phyloP scores from a whole-genome alignment of 2,888 invertebrate species.

The Stramonita haemastoma region DNA sequence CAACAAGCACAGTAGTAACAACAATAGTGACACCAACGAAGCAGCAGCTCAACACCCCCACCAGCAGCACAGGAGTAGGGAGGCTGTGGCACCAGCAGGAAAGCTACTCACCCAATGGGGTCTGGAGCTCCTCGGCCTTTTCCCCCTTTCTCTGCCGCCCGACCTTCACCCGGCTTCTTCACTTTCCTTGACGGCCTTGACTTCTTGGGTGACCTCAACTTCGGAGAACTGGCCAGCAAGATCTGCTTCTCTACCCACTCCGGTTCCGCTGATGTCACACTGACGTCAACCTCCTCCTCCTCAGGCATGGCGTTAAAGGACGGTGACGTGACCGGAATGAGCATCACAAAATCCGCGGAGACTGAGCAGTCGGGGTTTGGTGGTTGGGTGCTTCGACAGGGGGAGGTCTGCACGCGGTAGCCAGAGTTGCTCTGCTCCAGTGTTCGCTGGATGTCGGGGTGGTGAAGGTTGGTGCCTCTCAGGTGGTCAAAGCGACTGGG shows the following conservation, averaged over 20 bases:
- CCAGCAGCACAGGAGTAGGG: too few species aligned
- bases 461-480: slow-evolving; percentile 30
- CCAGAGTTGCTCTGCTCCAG: slow-evolving; percentile 58
- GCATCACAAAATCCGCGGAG: slow-evolving; percentile 13
- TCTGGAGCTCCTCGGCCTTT: background rate
- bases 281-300: background rate
- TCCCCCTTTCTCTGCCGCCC: background rate
- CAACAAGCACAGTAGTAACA: too few species aligned
- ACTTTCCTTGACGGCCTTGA: background rate
- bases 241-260: slow-evolving; percentile 41
- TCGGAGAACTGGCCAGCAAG: background rate
- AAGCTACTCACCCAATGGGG: background rate
- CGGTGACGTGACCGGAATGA: background rate
- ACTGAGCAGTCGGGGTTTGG: background rate
- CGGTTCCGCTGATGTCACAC: slow-evolving; percentile 30
- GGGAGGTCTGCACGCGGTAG: slow-evolving; percentile 51
- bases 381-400: background rate
- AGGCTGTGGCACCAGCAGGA: background rate
- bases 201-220: slow-evolving; percentile 8
- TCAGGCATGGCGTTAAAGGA: background rate
- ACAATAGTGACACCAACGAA: too few species aligned
- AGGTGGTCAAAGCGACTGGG: slow-evolving; percentile 54
- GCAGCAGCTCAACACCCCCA: too few species aligned
- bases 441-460: slow-evolving; percentile 52
- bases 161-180: background rate